Evolutionary conservation across 2,888 invertebrate species (phyloP).

Genomic region (Pammene aurita): DNA sequence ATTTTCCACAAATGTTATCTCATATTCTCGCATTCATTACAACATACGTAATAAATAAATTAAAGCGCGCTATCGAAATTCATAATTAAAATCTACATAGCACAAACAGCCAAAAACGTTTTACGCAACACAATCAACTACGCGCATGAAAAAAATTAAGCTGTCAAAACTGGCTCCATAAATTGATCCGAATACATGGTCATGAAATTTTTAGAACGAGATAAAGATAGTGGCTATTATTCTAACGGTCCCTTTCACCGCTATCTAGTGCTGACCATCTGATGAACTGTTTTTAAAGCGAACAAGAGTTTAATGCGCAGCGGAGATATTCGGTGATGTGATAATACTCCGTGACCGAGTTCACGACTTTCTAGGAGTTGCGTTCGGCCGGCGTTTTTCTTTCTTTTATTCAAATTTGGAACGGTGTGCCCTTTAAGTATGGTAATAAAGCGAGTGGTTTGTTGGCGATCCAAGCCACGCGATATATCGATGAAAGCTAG

Average conservation of each 20-base stretch:
- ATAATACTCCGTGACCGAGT: conserved; percentile 77
- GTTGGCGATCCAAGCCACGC: conserved; percentile 36
- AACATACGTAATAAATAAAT: conserved; percentile 37
- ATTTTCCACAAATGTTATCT: conserved; percentile 38
- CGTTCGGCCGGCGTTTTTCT: conserved; percentile 58
- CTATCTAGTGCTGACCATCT: conserved; percentile 78
- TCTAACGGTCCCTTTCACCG: conserved; percentile 82
- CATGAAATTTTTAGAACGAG: conserved; percentile 53
- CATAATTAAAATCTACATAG: conserved; percentile 26
- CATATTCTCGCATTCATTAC: conserved; percentile 28
- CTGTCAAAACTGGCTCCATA: conserved; percentile 59
- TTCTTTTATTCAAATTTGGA: conserved; percentile 60
- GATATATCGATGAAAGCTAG: conserved; percentile 37
- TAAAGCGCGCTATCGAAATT: conserved; percentile 32
- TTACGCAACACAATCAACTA: conserved; percentile 35
- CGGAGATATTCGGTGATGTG: conserved; percentile 76
- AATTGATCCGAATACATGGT: conserved; percentile 61
- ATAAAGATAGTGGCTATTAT: conserved; percentile 73
- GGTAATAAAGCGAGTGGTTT: conserved; percentile 40
- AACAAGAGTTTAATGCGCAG: conserved; percentile 79
- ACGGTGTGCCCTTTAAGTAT: conserved; percentile 42
- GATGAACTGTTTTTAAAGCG: conserved; percentile 78
- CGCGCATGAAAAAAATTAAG: conserved; percentile 50
- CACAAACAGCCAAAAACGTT: conserved; percentile 22
- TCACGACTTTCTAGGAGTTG: conserved; percentile 77